These are phyloP conservation scores for Athene cunicularia DNA, from an alignment of 2,113 vertebrate species.

Conservation along the genomic window DNA sequence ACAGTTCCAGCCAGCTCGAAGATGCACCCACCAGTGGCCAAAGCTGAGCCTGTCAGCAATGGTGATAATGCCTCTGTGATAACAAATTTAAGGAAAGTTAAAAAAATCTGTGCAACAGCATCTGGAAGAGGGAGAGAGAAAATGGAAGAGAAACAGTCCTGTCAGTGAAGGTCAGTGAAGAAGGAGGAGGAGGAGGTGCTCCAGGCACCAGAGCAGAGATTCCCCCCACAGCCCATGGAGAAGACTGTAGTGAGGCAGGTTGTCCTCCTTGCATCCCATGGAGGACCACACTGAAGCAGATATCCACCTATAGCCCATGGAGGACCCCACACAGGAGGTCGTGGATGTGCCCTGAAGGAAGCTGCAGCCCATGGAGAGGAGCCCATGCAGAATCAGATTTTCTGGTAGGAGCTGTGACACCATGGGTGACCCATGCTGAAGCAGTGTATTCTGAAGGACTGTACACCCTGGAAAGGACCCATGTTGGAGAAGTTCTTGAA, in stretches of 20 bases:
- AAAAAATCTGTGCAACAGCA: not conserved
- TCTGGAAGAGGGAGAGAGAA: not conserved
- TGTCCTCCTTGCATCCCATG: not conserved
- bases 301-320: not conserved
- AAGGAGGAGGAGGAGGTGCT: not conserved
- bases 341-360: not conserved
- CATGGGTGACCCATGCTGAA: accelerated
- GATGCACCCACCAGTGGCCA: accelerated
- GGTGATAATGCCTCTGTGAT: not conserved
- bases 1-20: not conserved
- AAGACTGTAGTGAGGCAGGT: not conserved
- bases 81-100: not conserved
- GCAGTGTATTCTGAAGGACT: not conserved
- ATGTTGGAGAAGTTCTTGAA: not conserved
- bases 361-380: not conserved
- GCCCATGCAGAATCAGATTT: accelerated
- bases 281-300: not conserved
- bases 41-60: not conserved
- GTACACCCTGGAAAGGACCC: accelerated
- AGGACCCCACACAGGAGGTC: not conserved
- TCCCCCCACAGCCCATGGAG: not conserved
- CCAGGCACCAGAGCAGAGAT: not conserved
- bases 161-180: not conserved
- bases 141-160: not conserved
- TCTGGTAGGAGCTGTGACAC: not conserved